A percentile compares a stretch with the other conserved stretches of the same genome.
Conservation (phyloP, 2,797 vertebrate genomes). For the Dendrocincla fuliginosa region DNA sequence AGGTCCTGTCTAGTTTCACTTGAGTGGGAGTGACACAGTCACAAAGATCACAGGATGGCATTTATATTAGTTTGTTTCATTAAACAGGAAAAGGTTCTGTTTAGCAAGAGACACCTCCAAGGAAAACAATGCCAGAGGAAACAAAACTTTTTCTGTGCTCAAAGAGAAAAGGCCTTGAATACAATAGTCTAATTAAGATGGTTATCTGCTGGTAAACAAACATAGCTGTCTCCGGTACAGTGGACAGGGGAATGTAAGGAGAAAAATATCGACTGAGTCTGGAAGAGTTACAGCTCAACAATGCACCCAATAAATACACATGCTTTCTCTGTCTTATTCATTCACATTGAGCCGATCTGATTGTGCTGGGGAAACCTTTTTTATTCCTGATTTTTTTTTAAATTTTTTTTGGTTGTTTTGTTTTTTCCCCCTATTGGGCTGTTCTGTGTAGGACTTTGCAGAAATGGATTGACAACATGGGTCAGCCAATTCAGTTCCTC, state of each 20-base stretch:
- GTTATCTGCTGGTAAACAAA: slow-evolving; percentile 71
- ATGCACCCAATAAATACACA: neutral
- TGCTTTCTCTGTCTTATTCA: neutral
- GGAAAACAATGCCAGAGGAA: slow-evolving; percentile 51
- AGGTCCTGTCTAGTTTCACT: slow-evolving; percentile 31
- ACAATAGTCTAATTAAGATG: slow-evolving; percentile 71
- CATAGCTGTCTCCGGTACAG: slow-evolving; percentile 29
- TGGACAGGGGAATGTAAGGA: slow-evolving; percentile 23
- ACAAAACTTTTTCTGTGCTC: slow-evolving; percentile 37
- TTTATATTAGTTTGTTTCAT: slow-evolving; percentile 45
- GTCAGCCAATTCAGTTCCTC: neutral
- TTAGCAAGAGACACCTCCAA: slow-evolving; percentile 34
- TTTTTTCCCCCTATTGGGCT: neutral
- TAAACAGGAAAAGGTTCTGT: slow-evolving; percentile 6
- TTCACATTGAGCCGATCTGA: neutral
- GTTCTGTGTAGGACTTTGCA: neutral
- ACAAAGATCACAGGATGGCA: slow-evolving; percentile 25
- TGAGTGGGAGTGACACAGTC: neutral
- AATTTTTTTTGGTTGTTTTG: neutral
- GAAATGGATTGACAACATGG: neutral
- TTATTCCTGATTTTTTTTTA: neutral
- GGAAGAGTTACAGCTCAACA: slow-evolving; percentile 7
- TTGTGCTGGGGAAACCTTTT: neutral
- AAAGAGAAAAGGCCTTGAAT: slow-evolving; percentile 45
- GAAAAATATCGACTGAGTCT: slow-evolving; percentile 35